A percentile compares a stretch with the other conserved stretches of the same genome.
Conservation (phyloP, 2,797 vertebrate genomes). For the Lycodopsis pacificus region DNA sequence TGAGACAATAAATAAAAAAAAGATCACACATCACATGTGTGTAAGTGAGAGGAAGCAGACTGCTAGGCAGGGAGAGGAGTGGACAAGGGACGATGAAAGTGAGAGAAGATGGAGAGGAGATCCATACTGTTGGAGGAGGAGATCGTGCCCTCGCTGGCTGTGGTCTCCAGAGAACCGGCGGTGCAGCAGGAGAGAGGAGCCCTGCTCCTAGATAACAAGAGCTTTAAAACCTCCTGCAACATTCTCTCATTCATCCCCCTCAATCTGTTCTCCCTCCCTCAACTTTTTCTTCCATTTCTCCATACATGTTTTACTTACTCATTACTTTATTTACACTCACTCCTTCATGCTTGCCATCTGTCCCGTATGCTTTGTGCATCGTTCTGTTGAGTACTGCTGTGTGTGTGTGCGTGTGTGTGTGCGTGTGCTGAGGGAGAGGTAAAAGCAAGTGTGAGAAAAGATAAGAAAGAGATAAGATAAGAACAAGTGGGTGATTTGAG, state of each 20-base stretch:
- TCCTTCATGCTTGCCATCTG: background rate
- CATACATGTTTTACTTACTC: background rate
- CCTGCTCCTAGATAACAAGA: conserved; percentile 38
- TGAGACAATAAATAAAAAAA: background rate
- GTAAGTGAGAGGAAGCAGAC: conserved; percentile 19
- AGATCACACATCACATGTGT: background rate
- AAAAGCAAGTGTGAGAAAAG: conserved; percentile 49
- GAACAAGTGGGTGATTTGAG: conserved; percentile 56
- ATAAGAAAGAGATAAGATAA: conserved; percentile 51
- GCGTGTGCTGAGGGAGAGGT: background rate
- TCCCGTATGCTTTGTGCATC: background rate
- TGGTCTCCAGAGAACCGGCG: conserved; percentile 46
- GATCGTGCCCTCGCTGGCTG: conserved; percentile 29
- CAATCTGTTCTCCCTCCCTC: background rate
- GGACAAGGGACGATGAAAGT: conserved; percentile 11
- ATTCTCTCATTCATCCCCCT: conserved; percentile 3
- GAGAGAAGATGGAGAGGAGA: conserved; percentile 23
- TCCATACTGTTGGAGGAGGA: conserved; percentile 21
- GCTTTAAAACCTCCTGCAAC: conserved; percentile 30
- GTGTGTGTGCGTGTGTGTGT: background rate
- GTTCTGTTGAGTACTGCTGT: conserved; percentile 13
- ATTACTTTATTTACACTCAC: background rate
- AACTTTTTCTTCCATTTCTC: conserved; percentile 8
- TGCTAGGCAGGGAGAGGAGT: background rate
- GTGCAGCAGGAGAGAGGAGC: conserved; percentile 30